Evolutionary conservation across 2,113 vertebrate genomes (phyloP), one percentile per base, ranked within the genome.

Genomic region (Sula dactylatra): DNA sequence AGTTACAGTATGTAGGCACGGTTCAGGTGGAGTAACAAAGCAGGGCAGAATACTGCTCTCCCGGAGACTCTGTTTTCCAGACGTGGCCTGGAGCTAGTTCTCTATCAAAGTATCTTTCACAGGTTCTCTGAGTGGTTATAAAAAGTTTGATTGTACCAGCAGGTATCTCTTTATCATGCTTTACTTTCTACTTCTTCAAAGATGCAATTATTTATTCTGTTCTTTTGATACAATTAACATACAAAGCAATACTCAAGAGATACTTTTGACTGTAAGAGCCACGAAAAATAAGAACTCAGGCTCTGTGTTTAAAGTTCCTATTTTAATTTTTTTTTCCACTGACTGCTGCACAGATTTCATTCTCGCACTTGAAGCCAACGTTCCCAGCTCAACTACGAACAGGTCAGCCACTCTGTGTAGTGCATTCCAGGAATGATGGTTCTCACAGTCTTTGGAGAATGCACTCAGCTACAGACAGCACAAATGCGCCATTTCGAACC

Each of bases 391-490:
- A 64, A 64, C 44, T 36, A 13, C 54, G 42, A n/a, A 29, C 13
- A 45, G 25, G 44, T 40, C 18, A 40, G 58, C 16, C 36, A 26
- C 25, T 50, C 52, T 73, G 16, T 27, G 25, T 1, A 31, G 20
- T 19, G 26, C n/a, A 9, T 44, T 16, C 16, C 20, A 89, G 27
- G 45, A 71, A 76, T 2, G 22, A 40, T 29, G 40, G n/a, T 20
- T 58, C 52, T 74, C 0, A 0, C 3, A 58, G 42, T 9, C 27
- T 59, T 77, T 61, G 36, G 36, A 47, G 56, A 65, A 58, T 3
- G 8, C 16, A 3, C 26, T 40, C 26, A 34, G 40, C 69, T 62
- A 32, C 76, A 38, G 32, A 25, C n/a, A 82, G 58, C 45, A 72
- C 42, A 56, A 70, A 76, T 0, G 22, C 27, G 54, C 31, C 58